Conservation (phyloP, 2,888 invertebrate genomes). For the Aleiodes alternator region DNA sequence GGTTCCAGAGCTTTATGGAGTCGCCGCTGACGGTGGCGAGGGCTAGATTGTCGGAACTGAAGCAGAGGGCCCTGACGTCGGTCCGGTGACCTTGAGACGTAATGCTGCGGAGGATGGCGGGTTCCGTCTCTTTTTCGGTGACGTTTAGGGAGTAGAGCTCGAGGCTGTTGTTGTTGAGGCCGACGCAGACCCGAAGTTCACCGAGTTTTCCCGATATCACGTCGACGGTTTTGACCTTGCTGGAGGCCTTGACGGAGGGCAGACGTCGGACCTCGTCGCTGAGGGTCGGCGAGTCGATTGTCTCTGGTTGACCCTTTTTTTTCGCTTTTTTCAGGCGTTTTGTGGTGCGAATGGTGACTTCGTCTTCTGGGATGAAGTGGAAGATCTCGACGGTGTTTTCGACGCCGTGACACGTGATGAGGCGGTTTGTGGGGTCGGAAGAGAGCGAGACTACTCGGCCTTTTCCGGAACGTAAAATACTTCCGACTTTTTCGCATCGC, state of each 20-base stretch:
- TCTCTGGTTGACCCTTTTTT: slow-evolving; percentile 76
- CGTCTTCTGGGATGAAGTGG: slow-evolving; percentile 85
- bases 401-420: slow-evolving; percentile 89
- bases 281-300: slow-evolving; percentile 76
- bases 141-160: slow-evolving; percentile 81
- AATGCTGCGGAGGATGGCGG: slow-evolving; percentile 81
- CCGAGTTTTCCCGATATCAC: slow-evolving; percentile 83
- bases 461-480: slow-evolving; percentile 85
- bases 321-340: slow-evolving; percentile 88
- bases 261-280: slow-evolving; percentile 86
- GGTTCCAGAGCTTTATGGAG: slow-evolving; percentile 95
- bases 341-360: slow-evolving; percentile 82
- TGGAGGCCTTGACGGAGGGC: slow-evolving; percentile 80
- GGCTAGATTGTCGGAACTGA: slow-evolving; percentile 93
- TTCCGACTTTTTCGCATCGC: slow-evolving; percentile 86
- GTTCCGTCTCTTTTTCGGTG: slow-evolving; percentile 78
- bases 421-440: slow-evolving; percentile 83
- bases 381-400: slow-evolving; percentile 90
- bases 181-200: slow-evolving; percentile 81
- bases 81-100: slow-evolving; percentile 90
- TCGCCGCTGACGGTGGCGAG: slow-evolving; percentile 92
- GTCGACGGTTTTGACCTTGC: slow-evolving; percentile 84
- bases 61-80: slow-evolving; percentile 90
- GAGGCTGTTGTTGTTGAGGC: slow-evolving; percentile 85
- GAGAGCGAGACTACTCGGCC: slow-evolving; percentile 87